Evolutionary conservation across 2,113 vertebrate species (phyloP).

Genomic region (Toxotes chatareus): DNA sequence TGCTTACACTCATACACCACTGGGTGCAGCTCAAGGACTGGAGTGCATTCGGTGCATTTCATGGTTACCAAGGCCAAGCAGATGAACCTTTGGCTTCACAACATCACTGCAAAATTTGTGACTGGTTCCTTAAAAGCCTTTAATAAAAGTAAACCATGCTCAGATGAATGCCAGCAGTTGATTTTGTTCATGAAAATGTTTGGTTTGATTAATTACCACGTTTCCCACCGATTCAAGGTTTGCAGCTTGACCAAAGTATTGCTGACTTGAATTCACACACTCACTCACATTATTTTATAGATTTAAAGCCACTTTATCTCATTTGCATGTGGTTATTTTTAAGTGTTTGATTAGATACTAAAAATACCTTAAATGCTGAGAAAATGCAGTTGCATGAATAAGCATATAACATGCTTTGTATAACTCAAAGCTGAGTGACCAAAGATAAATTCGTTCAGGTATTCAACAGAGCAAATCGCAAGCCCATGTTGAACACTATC

Average conservation of each 20-base stretch:
- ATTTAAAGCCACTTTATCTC: background rate
- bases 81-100: conserved; percentile 25
- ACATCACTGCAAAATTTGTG: conserved; percentile 56
- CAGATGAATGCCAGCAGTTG: conserved; percentile 1
- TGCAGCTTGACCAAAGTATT: background rate
- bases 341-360: background rate
- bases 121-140: conserved; percentile 56
- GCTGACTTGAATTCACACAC: background rate
- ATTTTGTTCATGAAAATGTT: conserved; percentile 1
- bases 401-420: background rate
- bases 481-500: background rate
- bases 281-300: background rate
- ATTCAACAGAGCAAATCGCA: background rate
- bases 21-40: conserved; percentile 23
- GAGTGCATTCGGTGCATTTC: conserved; percentile 27
- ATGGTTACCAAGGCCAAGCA: conserved; percentile 16
- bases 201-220: background rate
- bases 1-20: conserved; percentile 7
- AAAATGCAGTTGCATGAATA: background rate
- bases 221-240: background rate
- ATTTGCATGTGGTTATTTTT: background rate
- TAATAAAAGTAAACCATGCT: conserved; percentile 68
- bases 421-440: too few species aligned
- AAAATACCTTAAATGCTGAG: background rate
- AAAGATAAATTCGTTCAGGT: background rate